Evolutionary conservation across 1,140 invertebrate species (phyloP).

Genomic region (Eciton burchellii): DNA sequence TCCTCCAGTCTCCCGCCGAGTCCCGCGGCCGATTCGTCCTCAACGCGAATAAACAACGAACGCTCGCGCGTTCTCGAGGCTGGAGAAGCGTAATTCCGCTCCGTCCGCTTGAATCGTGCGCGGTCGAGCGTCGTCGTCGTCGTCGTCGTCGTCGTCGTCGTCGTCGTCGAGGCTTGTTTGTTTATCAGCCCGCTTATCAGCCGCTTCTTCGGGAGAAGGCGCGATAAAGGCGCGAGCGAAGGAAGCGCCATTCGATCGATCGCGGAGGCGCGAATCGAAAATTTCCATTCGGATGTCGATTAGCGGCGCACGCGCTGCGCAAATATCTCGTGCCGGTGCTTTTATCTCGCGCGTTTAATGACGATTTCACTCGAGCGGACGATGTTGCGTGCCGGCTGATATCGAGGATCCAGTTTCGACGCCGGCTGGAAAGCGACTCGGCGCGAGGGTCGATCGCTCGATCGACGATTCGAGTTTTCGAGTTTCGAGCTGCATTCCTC

Average conservation of each 20-base stretch:
- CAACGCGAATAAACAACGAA: neutral
- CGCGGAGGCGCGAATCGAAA: slow-evolving; percentile 17
- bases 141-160: neutral
- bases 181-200: neutral
- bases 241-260: neutral
- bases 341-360: slow-evolving; percentile 31
- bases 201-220: neutral
- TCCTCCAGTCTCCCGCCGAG: neutral
- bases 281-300: slow-evolving; percentile 56
- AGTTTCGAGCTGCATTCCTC: too few species aligned
- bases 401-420: neutral
- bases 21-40: too few species aligned
- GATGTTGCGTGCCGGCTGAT: slow-evolving; percentile 11
- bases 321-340: slow-evolving; percentile 26
- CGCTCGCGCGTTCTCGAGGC: neutral
- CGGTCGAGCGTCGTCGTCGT: neutral
- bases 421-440: too few species aligned
- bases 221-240: neutral
- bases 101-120: neutral
- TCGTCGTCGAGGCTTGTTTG: neutral
- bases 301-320: slow-evolving; percentile 26
- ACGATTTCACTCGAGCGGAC: slow-evolving; percentile 8
- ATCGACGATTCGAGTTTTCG: too few species aligned
- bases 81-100: neutral
- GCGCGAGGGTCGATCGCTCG: too few species aligned